Evolutionary conservation across 1,140 invertebrate genomes (phyloP).

Genomic region (Cotesia chilonis): DNA sequence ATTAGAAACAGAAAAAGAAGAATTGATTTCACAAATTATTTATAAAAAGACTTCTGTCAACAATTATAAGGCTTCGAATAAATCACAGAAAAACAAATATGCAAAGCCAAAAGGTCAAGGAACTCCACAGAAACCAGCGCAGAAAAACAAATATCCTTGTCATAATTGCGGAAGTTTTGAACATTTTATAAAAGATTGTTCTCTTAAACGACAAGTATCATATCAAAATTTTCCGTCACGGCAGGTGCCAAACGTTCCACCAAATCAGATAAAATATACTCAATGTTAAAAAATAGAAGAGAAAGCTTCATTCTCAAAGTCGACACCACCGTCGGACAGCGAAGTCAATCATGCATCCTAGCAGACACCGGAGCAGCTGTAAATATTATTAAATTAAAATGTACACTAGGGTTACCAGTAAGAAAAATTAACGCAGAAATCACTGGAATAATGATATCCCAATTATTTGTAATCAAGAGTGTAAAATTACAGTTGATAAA

Average conservation of each 20-base stretch:
- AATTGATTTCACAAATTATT: neutral
- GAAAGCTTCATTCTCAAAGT: constrained; percentile 29
- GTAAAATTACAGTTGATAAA: constrained; percentile 13
- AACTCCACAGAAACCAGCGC: neutral
- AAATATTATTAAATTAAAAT: constrained; percentile 22
- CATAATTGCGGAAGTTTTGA: constrained; percentile 14
- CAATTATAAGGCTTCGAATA: neutral
- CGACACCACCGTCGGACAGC: constrained; percentile 13
- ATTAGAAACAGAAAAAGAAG: constrained; percentile 28
- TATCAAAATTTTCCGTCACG: constrained; percentile 15
- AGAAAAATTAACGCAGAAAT: constrained; percentile 5
- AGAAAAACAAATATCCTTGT: neutral
- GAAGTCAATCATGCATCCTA: too few species aligned
- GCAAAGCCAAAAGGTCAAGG: neutral
- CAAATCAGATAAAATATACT: neutral
- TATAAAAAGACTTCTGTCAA: constrained; percentile 8
- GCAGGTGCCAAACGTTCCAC: neutral
- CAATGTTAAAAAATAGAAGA: constrained; percentile 10
- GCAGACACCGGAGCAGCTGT: neutral
- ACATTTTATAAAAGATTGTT: neutral
- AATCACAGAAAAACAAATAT: neutral
- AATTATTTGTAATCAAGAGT: constrained; percentile 12
- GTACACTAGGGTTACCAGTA: neutral
- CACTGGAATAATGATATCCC: constrained; percentile 28
- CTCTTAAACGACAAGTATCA: neutral